These are phyloP conservation scores for Euplexia lucipara DNA, from an alignment of 2,888 invertebrate genomes.

Conservation along the genomic window DNA sequence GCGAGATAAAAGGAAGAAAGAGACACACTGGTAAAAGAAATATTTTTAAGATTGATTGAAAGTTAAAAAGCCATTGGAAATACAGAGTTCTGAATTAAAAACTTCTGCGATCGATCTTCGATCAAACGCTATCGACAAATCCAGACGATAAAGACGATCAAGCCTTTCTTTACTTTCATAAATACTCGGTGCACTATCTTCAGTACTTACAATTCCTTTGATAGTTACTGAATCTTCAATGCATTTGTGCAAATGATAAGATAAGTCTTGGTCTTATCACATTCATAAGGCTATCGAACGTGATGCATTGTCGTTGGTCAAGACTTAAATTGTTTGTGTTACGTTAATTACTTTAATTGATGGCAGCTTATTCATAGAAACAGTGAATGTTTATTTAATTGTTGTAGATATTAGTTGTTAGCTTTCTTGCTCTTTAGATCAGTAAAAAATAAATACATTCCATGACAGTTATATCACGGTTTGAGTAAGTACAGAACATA, in stretches of 20 bases:
- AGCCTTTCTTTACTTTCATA: slow-evolving; percentile 31
- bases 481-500: slow-evolving; percentile 11
- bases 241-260: slow-evolving; percentile 23
- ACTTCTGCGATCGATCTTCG: neutral
- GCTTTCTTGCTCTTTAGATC: too few species aligned
- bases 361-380: too few species aligned
- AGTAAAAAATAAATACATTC: too few species aligned
- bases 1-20: too few species aligned
- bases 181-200: slow-evolving; percentile 36
- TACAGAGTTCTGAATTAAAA: slow-evolving; percentile 1
- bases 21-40: neutral
- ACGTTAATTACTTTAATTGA: neutral
- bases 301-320: neutral
- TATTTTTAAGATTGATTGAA: too few species aligned
- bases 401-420: too few species aligned
- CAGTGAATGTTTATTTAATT: too few species aligned
- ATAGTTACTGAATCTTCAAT: slow-evolving; percentile 13
- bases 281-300: neutral
- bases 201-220: slow-evolving; percentile 3
- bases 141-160: slow-evolving; percentile 13
- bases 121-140: slow-evolving; percentile 38
- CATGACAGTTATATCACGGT: slow-evolving; percentile 3
- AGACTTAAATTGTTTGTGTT: neutral
- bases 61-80: neutral
- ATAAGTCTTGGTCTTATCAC: neutral